Conservation (phyloP, 2,797 vertebrate genomes). For the Uromys caudimaculatus region DNA sequence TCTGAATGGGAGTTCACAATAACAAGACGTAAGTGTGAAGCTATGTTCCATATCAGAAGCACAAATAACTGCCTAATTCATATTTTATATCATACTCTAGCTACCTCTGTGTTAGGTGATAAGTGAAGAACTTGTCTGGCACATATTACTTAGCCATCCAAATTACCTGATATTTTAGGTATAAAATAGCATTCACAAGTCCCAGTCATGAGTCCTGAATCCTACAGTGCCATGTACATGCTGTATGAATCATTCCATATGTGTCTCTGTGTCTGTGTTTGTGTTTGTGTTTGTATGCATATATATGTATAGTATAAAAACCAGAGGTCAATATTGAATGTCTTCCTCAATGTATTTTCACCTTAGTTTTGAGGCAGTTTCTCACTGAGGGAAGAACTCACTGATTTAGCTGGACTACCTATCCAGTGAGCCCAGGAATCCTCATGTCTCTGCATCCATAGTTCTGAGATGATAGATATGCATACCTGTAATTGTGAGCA, state of each 20-base stretch:
- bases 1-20: background rate
- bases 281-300: background rate
- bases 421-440: too few species aligned
- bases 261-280: background rate
- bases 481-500: background rate
- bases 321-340: background rate
- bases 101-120: background rate
- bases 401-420: background rate
- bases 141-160: constrained; percentile 38
- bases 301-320: background rate
- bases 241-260: background rate
- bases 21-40: background rate
- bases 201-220: background rate
- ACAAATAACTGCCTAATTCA: background rate
- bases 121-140: constrained; percentile 28
- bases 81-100: background rate
- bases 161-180: constrained; percentile 9
- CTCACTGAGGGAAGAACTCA: background rate
- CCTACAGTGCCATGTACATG: background rate
- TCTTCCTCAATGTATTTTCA: background rate
- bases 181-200: background rate
- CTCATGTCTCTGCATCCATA: background rate
- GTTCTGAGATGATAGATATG: background rate
- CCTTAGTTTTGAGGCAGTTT: background rate
- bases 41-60: background rate